Base-by-base conservation (phyloP, 2,113 vertebrate species). In the Azemiops feae region DNA sequence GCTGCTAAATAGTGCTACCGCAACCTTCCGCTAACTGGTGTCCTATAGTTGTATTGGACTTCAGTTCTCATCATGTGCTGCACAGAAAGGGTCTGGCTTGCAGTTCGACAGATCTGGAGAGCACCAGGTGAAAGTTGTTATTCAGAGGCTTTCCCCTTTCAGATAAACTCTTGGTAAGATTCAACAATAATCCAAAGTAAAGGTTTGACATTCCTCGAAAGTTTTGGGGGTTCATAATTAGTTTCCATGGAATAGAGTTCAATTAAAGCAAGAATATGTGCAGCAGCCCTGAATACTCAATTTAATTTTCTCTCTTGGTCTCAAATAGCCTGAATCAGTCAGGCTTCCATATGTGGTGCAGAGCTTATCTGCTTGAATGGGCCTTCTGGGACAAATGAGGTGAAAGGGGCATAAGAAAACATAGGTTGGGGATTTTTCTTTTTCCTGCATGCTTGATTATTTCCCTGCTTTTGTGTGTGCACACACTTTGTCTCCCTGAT, bases 221-320 rank as follows among this genome's bases (percentile, higher is more conserved):
- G 81, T 86, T 87, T 90, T n/a, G 81, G 89, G 74, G 45, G 50
- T 25, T 25, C 55, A 85, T 93, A 93, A 93, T 90, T 93, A 93
- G 89, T 90, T 93, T 93, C 92, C 54, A 90, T 93, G 81, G 81
- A 93, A 93, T 53, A 90, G 55, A 87, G 55, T 90, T 93, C 89
- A 93, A 93, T 93, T 93, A 93, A 93, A 93, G 45, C 81, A 90
- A 85, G 89, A 93, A 87, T 57, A 93, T 90, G 74, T 90, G 89
- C 88, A 93, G 52, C 23, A 34, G 89, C 74, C 81, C 74, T 93
- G 54, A 93, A 34, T 64, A 64, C 81, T 53, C 47, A 89, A 93
- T 86, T 90, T 93, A 93, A 93, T 93, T 93, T 93, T 90, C 92
- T 93, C 43, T 50, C 81, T 64, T 93, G 89, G 88, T 90, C 74